Conservation (phyloP, 2,797 vertebrate species). For the Phrynocephalus vlangalii region DNA sequence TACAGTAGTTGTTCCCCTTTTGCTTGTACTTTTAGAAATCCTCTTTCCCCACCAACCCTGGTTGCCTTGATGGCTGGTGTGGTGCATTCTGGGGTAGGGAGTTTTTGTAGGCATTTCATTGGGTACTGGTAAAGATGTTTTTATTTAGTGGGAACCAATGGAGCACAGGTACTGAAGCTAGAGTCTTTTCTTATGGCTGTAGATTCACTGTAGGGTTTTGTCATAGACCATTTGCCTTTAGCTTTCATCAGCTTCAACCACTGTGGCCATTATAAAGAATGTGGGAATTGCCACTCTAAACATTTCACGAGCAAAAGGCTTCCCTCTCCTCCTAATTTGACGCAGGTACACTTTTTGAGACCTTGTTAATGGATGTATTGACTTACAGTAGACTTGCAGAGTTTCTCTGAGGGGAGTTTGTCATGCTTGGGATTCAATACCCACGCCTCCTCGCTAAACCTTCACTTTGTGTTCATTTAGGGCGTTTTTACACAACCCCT, state of each 20-base stretch:
- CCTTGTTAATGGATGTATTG: too few species aligned
- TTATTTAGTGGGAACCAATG: not conserved
- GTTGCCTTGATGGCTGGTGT: constrained; percentile 9
- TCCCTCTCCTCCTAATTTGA: not conserved
- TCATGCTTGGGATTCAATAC: not conserved
- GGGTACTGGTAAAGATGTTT: not conserved
- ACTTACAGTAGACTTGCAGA: too few species aligned
- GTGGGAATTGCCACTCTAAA: not conserved
- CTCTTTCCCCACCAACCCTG: not conserved
- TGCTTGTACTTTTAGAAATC: not conserved
- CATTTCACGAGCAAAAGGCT: too few species aligned
- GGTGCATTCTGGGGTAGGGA: not conserved
- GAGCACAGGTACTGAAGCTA: not conserved
- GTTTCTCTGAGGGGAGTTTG: not conserved
- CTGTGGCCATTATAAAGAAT: not conserved
- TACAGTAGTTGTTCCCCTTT: not conserved
- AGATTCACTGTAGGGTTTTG: not conserved
- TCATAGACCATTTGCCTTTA: not conserved
- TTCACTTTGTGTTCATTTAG: not conserved
- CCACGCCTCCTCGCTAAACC: not conserved
- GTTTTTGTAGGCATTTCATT: not conserved
- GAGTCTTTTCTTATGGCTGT: not conserved
- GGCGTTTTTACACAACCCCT: too few species aligned
- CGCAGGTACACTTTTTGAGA: not conserved
- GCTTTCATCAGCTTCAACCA: not conserved